Conservation (phyloP, 2,888 invertebrate species). For the Oscheius sp. region DNA sequence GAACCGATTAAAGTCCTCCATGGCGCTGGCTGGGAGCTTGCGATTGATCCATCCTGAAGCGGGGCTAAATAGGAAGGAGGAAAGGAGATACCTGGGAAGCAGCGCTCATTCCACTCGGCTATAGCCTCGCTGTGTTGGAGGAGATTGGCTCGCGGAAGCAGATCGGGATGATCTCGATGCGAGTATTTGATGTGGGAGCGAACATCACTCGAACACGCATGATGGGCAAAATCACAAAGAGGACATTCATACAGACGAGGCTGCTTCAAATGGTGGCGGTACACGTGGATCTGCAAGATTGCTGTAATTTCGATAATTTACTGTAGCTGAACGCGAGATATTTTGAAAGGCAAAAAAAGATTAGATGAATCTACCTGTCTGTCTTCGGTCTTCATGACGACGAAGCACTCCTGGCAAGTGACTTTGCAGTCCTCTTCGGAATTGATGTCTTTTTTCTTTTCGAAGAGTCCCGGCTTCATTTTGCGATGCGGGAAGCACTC, state of each 20-base stretch:
- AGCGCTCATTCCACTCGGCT: constrained; percentile 56
- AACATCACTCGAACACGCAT: constrained; percentile 59
- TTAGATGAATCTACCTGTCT: constrained; percentile 39
- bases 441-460: constrained; percentile 17
- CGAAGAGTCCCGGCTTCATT: constrained; percentile 39
- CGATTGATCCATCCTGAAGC: constrained; percentile 64
- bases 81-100: too few relatives aligned
- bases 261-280: constrained; percentile 58
- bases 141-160: constrained; percentile 51
- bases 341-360: too few relatives aligned
- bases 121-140: constrained; percentile 47
- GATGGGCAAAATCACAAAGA: constrained; percentile 56
- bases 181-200: constrained; percentile 49
- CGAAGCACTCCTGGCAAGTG: constrained; percentile 48
- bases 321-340: too few relatives aligned
- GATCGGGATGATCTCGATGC: constrained; percentile 50
- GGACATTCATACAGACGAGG: constrained; percentile 57
- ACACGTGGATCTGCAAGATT: constrained; percentile 61
- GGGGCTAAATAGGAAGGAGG: too few relatives aligned
- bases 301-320: too few relatives aligned
- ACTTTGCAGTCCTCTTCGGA: constrained; percentile 30
- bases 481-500: constrained; percentile 52
- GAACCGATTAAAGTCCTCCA: constrained; percentile 51
- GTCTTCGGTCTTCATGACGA: constrained; percentile 60
- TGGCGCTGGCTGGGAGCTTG: constrained; percentile 46